These are phyloP conservation scores for Dicrostonyx torquatus DNA, from an alignment of 2,797 vertebrate genomes.

Conservation along the genomic window DNA sequence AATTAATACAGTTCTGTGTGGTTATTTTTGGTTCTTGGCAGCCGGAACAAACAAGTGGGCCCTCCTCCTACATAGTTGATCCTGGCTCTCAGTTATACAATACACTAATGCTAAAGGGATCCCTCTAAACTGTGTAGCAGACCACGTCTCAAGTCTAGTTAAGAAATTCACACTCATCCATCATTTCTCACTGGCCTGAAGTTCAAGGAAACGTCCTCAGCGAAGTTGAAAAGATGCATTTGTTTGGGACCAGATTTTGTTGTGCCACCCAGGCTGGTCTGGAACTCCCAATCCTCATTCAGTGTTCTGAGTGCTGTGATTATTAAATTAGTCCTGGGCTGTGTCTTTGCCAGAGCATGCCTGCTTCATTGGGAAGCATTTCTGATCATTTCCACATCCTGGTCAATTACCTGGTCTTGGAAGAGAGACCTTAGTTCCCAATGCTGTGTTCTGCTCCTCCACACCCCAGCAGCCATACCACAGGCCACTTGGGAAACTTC, in stretches of 20 bases:
- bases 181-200: background rate
- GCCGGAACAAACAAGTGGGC: no score
- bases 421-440: background rate
- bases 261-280: background rate
- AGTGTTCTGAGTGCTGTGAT: background rate
- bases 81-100: rapidly evolving
- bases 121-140: background rate
- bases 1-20: no score
- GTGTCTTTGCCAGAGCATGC: rapidly evolving
- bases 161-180: background rate
- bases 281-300: background rate
- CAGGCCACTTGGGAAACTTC: background rate
- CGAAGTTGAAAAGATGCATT: background rate
- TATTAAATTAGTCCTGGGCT: background rate
- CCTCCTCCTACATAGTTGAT: background rate
- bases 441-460: background rate
- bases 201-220: background rate
- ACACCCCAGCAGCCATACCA: background rate
- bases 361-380: background rate
- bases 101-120: rapidly evolving
- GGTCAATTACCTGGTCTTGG: background rate
- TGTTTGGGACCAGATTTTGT: background rate
- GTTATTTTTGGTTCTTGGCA: no score
- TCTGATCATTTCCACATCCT: background rate
- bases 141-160: background rate